Evolutionary conservation across 2,888 invertebrate genomes (phyloP).

Genomic region (Apamea monoglypha): DNA sequence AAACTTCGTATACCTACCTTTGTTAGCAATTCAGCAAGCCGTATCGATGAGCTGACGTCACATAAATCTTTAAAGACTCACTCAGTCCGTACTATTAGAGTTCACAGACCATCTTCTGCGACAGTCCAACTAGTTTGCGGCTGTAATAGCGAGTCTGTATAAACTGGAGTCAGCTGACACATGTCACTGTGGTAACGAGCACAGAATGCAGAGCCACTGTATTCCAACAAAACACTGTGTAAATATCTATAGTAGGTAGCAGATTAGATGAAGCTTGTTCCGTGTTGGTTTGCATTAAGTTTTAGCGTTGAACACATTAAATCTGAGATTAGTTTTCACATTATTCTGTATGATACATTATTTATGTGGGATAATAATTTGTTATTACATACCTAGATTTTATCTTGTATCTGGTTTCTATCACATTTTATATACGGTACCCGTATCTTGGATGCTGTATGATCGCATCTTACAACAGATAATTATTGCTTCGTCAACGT

Average conservation of each 20-base stretch:
- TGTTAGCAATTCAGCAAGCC: constrained; percentile 42
- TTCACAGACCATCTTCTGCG: constrained; percentile 64
- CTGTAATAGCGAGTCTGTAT: constrained; percentile 63
- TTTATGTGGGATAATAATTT: constrained; percentile 47
- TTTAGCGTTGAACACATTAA: constrained; percentile 51
- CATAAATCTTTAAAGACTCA: constrained; percentile 69
- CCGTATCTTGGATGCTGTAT: constrained; percentile 20
- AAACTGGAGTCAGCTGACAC: constrained; percentile 72
- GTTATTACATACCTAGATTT: constrained; percentile 37
- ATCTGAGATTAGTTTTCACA: constrained; percentile 44
- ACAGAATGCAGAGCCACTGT: constrained; percentile 69
- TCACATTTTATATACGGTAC: background rate
- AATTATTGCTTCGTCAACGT: constrained; percentile 13
- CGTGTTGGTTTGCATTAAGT: constrained; percentile 57
- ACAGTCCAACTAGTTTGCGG: constrained; percentile 66
- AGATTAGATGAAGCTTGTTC: constrained; percentile 54
- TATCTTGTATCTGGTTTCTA: constrained; percentile 43
- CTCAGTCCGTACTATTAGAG: constrained; percentile 63
- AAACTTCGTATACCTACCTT: constrained; percentile 42
- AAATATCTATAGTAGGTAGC: constrained; percentile 29
- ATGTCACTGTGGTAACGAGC: constrained; percentile 75
- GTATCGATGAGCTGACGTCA: constrained; percentile 57
- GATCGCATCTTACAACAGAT: constrained; percentile 11
- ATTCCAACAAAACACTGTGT: constrained; percentile 71
- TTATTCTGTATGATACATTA: constrained; percentile 51